Conservation (phyloP, 2,113 vertebrate genomes). For the Urocitellus parryii region DNA sequence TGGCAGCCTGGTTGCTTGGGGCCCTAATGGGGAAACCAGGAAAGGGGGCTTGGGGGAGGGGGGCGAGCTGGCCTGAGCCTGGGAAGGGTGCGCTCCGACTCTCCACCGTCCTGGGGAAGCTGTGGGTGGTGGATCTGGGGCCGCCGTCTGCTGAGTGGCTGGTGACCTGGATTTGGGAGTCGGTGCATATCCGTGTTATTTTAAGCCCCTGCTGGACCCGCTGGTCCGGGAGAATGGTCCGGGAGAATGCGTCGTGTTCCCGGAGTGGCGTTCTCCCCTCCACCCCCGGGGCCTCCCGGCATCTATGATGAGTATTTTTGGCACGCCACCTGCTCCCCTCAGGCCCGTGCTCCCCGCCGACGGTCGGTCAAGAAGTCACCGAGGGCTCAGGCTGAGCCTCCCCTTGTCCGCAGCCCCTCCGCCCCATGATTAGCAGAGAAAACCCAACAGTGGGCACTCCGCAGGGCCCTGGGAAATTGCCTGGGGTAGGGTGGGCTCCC, state of each 20-base stretch:
- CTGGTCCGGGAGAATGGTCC: not conserved
- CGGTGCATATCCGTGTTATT: not conserved
- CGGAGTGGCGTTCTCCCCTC: not conserved
- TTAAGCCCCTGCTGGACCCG: accelerated
- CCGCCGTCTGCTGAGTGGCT: not conserved
- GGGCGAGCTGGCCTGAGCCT: accelerated
- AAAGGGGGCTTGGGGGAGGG: not conserved
- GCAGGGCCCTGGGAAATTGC: not conserved
- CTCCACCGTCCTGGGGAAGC: not conserved
- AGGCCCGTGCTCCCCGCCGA: not conserved
- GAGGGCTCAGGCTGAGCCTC: not conserved
- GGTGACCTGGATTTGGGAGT: not conserved
- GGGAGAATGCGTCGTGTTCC: not conserved
- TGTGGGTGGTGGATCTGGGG: not conserved
- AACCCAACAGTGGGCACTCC: not conserved
- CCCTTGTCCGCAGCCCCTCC: not conserved
- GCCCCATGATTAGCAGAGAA: not conserved
- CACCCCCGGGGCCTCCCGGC: accelerated
- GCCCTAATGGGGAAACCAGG: too few species aligned
- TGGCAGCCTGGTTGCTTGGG: accelerated
- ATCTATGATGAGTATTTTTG: constrained; percentile 23
- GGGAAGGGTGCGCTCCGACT: not conserved
- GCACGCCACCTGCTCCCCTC: not conserved
- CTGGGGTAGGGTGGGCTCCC: not conserved
- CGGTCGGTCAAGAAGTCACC: not conserved